Conservation (phyloP, 2,888 invertebrate species). For the Nymphalis urticae region DNA sequence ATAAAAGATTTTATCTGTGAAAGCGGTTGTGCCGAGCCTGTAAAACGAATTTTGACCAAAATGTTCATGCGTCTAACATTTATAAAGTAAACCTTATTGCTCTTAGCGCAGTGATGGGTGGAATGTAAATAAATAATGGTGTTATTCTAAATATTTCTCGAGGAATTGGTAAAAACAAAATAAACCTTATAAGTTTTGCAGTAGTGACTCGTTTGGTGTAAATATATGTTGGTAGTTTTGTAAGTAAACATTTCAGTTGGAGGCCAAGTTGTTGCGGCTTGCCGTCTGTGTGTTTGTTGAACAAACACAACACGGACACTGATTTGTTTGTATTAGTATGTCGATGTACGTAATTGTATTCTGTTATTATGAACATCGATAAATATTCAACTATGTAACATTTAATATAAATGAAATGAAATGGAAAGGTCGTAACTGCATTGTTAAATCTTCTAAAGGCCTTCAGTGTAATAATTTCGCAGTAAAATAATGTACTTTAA, state of each 20-base stretch:
- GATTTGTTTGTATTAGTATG: constrained; percentile 57
- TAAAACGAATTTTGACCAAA: constrained; percentile 43
- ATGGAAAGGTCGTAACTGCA: too few relatives aligned
- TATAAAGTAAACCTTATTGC: constrained; percentile 36
- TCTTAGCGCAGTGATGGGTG: neutral
- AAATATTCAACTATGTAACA: constrained; percentile 11
- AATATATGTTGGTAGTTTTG: constrained; percentile 53
- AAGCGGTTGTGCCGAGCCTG: constrained; percentile 54
- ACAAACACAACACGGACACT: constrained; percentile 61
- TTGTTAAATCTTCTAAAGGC: too few relatives aligned
- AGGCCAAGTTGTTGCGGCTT: constrained; percentile 66
- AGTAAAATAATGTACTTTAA: too few relatives aligned
- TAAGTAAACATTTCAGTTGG: constrained; percentile 62
- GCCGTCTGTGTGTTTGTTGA: constrained; percentile 55
- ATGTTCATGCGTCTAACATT: constrained; percentile 18
- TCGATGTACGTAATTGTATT: constrained; percentile 32
- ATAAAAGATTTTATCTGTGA: constrained; percentile 54
- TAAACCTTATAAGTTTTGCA: constrained; percentile 25
- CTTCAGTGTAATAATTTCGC: too few relatives aligned
- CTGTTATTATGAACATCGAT: constrained; percentile 3
- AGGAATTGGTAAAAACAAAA: constrained; percentile 21
- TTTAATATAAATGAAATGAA: neutral
- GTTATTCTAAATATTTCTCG: constrained; percentile 19
- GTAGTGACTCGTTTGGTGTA: constrained; percentile 33
- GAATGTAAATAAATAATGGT: constrained; percentile 18